Conservation (phyloP, 2,797 vertebrate genomes). For the Molossus alvarezi region DNA sequence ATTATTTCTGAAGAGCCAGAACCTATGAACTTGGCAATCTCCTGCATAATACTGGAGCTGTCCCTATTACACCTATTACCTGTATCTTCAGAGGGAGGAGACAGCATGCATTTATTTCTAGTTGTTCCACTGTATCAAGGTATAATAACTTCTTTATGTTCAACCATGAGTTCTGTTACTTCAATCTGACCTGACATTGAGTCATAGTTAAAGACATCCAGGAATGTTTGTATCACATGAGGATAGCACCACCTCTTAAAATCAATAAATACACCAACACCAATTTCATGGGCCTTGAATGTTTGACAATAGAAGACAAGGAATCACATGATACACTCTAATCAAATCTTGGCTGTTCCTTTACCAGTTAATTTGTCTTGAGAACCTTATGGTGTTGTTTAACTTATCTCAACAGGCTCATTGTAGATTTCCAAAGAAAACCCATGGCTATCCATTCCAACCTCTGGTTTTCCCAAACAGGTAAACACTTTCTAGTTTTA, state of each 20-base stretch:
- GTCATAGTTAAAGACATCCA: neutral
- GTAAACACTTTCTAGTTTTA: slow-evolving; percentile 63
- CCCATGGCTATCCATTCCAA: slow-evolving; percentile 74
- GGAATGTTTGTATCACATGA: neutral
- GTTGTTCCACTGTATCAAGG: neutral
- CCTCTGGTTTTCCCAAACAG: slow-evolving; percentile 68
- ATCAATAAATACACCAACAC: neutral
- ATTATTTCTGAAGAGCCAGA: neutral
- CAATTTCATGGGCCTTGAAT: neutral
- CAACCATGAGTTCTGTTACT: neutral
- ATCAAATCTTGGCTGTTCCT: slow-evolving; percentile 66
- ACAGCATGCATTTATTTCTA: neutral
- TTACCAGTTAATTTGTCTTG: slow-evolving; percentile 82
- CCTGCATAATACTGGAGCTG: neutral
- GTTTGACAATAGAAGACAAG: neutral
- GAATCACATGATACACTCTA: neutral
- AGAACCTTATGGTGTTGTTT: slow-evolving; percentile 81
- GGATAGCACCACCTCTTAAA: neutral
- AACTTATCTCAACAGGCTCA: slow-evolving; percentile 84
- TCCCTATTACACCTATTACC: neutral
- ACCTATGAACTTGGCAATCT: neutral
- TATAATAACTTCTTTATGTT: neutral
- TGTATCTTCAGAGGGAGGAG: neutral
- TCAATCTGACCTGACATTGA: neutral
- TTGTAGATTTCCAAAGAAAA: slow-evolving; percentile 77